These are phyloP conservation scores for Apis laboriosa DNA, from an alignment of 1,140 invertebrate species.

Conservation along the genomic window DNA sequence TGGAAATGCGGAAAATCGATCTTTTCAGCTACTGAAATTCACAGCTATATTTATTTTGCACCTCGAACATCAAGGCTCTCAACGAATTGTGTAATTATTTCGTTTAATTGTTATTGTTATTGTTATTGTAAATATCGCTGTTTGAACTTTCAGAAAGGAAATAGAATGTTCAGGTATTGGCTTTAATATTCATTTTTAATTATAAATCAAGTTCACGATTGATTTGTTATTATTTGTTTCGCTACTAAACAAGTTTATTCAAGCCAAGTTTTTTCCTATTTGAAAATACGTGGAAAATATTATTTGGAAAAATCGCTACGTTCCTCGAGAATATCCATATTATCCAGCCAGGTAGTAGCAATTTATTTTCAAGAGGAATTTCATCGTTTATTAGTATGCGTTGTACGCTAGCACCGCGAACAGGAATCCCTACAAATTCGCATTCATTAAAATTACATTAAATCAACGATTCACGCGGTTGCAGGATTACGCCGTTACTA, in stretches of 20 bases:
- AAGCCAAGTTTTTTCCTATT: neutral
- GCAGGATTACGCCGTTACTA: conserved; percentile 33
- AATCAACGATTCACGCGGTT: conserved; percentile 29
- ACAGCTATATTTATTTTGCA: too few species aligned
- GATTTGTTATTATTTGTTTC: neutral
- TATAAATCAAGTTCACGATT: neutral
- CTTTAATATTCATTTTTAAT: too few species aligned
- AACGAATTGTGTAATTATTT: too few species aligned
- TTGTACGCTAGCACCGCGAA: neutral
- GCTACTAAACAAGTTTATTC: neutral
- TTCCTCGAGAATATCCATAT: neutral
- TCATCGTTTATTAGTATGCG: neutral
- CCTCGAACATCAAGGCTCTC: too few species aligned
- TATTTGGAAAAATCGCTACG: neutral
- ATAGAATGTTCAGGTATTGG: too few species aligned
- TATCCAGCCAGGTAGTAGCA: neutral
- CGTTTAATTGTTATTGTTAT: too few species aligned
- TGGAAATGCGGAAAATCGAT: too few species aligned
- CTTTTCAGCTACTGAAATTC: too few species aligned
- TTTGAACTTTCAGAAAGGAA: too few species aligned
- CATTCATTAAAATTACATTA: conserved; percentile 50
- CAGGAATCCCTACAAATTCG: conserved; percentile 32
- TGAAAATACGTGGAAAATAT: neutral
- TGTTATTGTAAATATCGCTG: too few species aligned
- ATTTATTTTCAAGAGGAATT: neutral